Conservation (phyloP, 2,888 invertebrate species). For the Fragum sueziense region DNA sequence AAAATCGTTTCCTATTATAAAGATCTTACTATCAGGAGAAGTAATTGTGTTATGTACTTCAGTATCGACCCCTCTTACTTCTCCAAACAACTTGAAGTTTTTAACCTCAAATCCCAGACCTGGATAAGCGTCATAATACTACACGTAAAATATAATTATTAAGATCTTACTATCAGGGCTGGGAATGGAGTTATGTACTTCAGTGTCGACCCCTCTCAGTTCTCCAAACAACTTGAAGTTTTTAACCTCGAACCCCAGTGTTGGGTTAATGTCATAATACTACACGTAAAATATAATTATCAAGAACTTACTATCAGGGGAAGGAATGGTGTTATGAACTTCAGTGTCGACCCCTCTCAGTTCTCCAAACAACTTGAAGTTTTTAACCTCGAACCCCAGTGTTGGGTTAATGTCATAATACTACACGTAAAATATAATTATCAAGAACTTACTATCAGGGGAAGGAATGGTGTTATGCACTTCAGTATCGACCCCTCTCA, state of each 20-base stretch:
- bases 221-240: constrained; percentile 51
- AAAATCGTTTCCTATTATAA: too few relatives aligned
- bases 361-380: constrained; percentile 50
- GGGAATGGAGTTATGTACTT: constrained; percentile 56
- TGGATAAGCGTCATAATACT: too few relatives aligned
- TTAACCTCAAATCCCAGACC: too few relatives aligned
- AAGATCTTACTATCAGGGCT: constrained; percentile 51
- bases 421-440: too few relatives aligned
- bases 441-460: constrained; percentile 49
- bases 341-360: constrained; percentile 50
- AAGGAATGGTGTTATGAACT: constrained; percentile 57
- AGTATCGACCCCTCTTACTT: constrained; percentile 45
- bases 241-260: constrained; percentile 53
- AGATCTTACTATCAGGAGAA: constrained; percentile 51
- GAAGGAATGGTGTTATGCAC: constrained; percentile 58
- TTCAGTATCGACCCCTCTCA: constrained; percentile 47
- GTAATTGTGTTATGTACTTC: constrained; percentile 56
- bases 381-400: constrained; percentile 50
- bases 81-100: too few relatives aligned
- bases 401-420: too few relatives aligned
- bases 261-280: too few relatives aligned
- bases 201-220: constrained; percentile 47
- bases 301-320: constrained; percentile 50
- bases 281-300: too few relatives aligned
- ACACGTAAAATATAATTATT: too few relatives aligned